phyloP scores from a whole-genome alignment of 1,140 invertebrate genomes.

The Schlechtendalia chinensis region DNA sequence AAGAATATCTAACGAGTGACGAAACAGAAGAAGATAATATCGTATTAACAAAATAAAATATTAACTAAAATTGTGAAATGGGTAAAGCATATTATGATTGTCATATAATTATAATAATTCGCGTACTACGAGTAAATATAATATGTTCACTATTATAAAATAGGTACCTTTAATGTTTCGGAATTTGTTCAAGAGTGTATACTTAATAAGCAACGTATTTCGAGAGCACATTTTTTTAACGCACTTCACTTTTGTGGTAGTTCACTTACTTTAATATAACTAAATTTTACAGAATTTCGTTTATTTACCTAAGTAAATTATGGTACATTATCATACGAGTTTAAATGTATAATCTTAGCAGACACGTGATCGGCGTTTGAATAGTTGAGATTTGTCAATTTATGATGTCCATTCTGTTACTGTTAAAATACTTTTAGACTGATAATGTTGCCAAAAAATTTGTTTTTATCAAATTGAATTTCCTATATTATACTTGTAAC shows the following conservation, averaged over 20 bases:
- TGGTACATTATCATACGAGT: neutral
- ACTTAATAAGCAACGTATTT: neutral
- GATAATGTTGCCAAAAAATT: constrained; percentile 36
- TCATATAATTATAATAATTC: neutral
- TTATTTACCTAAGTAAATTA: neutral
- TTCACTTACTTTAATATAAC: neutral
- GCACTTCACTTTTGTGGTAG: neutral
- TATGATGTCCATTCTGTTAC: neutral
- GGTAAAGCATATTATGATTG: neutral
- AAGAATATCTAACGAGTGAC: constrained; percentile 18
- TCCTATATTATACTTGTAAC: neutral
- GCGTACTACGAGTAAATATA: neutral
- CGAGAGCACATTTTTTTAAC: constrained; percentile 7
- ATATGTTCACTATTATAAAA: neutral
- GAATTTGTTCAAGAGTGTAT: neutral
- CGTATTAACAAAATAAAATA: neutral
- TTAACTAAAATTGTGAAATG: neutral
- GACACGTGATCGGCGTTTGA: neutral
- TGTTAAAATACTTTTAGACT: constrained; percentile 15
- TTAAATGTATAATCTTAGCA: neutral
- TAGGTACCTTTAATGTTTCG: neutral
- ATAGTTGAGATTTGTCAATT: neutral
- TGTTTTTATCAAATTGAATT: constrained; percentile 20
- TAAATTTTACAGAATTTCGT: neutral
- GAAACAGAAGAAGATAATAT: neutral